Conservation (phyloP, 2,113 vertebrate species). For the Micromys minutus region DNA sequence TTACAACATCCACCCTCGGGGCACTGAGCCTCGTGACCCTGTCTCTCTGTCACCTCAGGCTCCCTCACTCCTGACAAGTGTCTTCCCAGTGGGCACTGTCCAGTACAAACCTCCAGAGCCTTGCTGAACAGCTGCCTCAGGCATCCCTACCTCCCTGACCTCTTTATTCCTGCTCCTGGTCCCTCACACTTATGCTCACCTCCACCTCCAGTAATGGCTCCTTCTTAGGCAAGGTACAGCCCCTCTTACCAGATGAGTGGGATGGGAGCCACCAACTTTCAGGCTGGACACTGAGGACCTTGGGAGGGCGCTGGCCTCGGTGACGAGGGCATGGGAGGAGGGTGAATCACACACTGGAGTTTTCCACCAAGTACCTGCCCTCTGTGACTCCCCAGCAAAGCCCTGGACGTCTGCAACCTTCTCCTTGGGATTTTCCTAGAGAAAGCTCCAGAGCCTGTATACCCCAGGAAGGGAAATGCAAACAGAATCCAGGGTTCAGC, state of each 20-base stretch:
- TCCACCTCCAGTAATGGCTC: not conserved
- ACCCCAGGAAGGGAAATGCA: not conserved
- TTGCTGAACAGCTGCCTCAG: too few species aligned
- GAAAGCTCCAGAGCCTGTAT: not conserved
- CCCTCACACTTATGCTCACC: not conserved
- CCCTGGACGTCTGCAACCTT: not conserved
- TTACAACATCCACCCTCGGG: constrained; percentile 63
- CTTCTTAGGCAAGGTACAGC: not conserved
- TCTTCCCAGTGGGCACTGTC: not conserved
- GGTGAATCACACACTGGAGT: constrained; percentile 77
- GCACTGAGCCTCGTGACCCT: constrained; percentile 22
- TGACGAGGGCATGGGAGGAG: constrained; percentile 54
- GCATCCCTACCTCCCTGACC: not conserved
- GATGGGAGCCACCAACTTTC: not conserved
- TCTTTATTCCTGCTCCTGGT: not conserved
- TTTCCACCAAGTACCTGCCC: constrained; percentile 78
- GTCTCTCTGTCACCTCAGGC: not conserved
- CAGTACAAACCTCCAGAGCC: not conserved
- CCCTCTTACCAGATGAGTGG: constrained; percentile 24
- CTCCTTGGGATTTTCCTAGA: constrained; percentile 78
- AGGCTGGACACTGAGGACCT: constrained; percentile 20
- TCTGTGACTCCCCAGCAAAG: constrained; percentile 56
- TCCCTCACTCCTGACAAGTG: not conserved
- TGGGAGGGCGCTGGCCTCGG: constrained; percentile 47
- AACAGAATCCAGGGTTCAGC: not conserved